Percentiles rank a stretch among this genome's conserved stretches.
Conservation (phyloP, 2,888 invertebrate genomes). For the Tetranychus piercei region DNA sequence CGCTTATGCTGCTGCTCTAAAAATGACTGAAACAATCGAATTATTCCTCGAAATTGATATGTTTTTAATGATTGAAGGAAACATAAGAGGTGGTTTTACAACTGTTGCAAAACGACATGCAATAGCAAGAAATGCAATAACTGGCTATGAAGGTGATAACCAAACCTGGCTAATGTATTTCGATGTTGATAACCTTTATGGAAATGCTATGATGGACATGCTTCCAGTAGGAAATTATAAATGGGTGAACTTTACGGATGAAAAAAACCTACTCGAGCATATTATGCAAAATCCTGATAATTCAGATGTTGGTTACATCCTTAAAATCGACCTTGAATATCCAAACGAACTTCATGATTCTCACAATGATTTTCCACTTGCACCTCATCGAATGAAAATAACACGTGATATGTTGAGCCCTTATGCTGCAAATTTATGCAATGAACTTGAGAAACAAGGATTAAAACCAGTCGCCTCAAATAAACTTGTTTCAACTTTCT, state of each 20-base stretch:
- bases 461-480: too few relatives aligned
- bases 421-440: too few relatives aligned
- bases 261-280: neutral
- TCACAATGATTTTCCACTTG: neutral
- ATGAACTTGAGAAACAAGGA: too few relatives aligned
- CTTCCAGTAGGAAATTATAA: neutral
- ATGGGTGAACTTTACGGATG: neutral
- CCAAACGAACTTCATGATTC: neutral
- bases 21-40: neutral
- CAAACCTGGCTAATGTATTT: neutral
- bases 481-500: too few relatives aligned
- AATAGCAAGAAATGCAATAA: neutral
- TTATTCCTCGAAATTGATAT: neutral
- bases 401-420: neutral
- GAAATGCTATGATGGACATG: neutral
- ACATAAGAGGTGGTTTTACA: neutral
- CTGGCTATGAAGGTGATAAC: neutral
- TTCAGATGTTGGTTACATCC: neutral
- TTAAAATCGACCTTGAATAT: neutral
- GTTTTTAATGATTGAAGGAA: neutral
- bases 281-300: neutral
- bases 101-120: neutral
- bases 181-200: neutral
- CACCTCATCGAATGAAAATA: neutral
- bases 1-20: neutral